phyloP scores from a whole-genome alignment of 2,888 invertebrate genomes.

The Hyposoter didymator region DNA sequence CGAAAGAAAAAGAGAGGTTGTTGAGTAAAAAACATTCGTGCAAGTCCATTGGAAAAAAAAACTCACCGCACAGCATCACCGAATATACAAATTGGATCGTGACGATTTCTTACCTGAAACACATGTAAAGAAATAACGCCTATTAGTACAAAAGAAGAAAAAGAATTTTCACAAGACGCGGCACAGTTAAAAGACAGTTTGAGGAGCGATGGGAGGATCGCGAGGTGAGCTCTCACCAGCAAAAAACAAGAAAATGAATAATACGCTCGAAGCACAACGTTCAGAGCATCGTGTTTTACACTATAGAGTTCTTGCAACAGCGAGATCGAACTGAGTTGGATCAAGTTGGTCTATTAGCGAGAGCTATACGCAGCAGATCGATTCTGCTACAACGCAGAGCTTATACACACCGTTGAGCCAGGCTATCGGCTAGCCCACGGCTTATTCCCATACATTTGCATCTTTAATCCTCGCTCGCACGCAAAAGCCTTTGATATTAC shows the following conservation, averaged over 20 bases:
- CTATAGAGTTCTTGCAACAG: not conserved
- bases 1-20: not conserved
- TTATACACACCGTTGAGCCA: conserved; percentile 6
- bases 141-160: not conserved
- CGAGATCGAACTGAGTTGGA: conserved; percentile 21
- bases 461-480: conserved; percentile 56
- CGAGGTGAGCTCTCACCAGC: not conserved
- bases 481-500: conserved; percentile 40
- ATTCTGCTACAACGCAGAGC: conserved; percentile 27
- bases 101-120: conserved; percentile 57
- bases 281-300: not conserved
- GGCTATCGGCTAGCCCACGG: conserved; percentile 20
- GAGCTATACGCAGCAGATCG: conserved; percentile 23
- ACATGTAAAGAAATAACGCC: conserved; percentile 26
- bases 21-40: not conserved
- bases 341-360: conserved; percentile 63
- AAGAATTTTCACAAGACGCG: conserved; percentile 12
- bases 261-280: not conserved
- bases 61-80: conserved; percentile 1
- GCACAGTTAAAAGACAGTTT: conserved; percentile 36
- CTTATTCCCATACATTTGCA: conserved; percentile 67
- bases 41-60: not conserved
- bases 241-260: not conserved
- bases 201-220: conserved; percentile 16
- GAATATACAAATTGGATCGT: not conserved